Conservation (phyloP, 2,797 vertebrate species). For the Avahi laniger region DNA sequence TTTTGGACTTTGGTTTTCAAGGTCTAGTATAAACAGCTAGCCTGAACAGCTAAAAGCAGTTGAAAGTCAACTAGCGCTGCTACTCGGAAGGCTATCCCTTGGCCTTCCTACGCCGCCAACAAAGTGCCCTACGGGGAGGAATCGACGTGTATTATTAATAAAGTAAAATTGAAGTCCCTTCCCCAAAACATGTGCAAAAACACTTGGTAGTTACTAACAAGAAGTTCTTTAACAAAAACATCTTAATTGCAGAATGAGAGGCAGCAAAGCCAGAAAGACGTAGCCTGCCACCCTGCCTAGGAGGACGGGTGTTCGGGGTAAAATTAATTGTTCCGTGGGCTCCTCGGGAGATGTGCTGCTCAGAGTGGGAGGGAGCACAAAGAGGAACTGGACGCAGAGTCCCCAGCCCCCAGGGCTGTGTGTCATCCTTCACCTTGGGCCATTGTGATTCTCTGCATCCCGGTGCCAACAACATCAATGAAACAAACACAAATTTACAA, state of each 20-base stretch:
- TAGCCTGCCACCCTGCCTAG: background rate
- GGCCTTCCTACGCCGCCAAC: background rate
- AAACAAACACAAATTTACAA: constrained; percentile 35
- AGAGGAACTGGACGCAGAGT: background rate
- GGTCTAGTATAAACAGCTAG: constrained; percentile 13
- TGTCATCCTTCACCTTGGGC: background rate
- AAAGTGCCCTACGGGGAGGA: constrained; percentile 33
- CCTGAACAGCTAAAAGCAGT: constrained; percentile 19
- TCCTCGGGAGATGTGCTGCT: constrained; percentile 8
- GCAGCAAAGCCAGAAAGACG: background rate
- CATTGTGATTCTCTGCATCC: background rate
- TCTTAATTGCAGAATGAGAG: background rate
- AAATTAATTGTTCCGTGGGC: background rate
- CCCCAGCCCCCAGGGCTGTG: background rate
- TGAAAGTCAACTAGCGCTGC: constrained; percentile 44
- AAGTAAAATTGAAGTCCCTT: constrained; percentile 1
- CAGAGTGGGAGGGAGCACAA: background rate
- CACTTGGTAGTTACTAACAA: constrained; percentile 41
- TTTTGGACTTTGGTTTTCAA: constrained; percentile 47
- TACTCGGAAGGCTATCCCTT: constrained; percentile 42
- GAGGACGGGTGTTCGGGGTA: background rate
- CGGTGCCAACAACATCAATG: background rate
- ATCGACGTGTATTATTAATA: background rate
- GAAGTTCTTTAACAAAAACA: constrained; percentile 16
- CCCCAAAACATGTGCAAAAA: constrained; percentile 55